Base-by-base conservation (phyloP, 1,140 invertebrate species). In the Drosophila tropicalis region DNA sequence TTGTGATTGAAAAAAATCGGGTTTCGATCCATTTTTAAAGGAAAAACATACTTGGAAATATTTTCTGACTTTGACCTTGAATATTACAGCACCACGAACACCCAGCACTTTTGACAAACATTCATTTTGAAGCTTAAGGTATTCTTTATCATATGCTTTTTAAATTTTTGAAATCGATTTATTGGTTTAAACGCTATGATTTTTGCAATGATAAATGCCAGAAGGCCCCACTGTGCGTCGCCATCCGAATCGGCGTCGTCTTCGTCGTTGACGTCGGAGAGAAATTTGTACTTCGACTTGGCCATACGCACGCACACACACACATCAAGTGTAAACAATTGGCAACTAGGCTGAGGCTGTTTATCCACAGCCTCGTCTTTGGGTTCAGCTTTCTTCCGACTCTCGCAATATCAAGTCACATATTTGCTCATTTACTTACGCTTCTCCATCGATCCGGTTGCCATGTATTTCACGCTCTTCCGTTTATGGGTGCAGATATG, bases 391-490 rank as follows among this genome's bases (percentile, higher is more conserved):
- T 89, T 89, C 84, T 74, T 87, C 67, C 69, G 76, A 77, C 70
- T 87, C 83, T 79, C 74, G 71, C 83, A 80, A 79, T 76, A 51
- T 39, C 70, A 62, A 71, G 70, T 65, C 67, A 74, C 41, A 77
- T 81, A 71, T 89, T 83, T 87, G 84, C 84, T 89, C 84, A 89
- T 89, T 89, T 89, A 89, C 84, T 89, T 71, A 72, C 75, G 64
- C 76, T 78, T 78, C 74, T 78, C 36, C 63, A 12, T 12, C 67
- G 74, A 86, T 86, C 83, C 83, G 83, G 76, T 86, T 87, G 83
- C 83, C 56, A 56, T 69, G 72, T 87, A 87, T 76, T 76, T 79
- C 66, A 74, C 68, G 76, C 62, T 78, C 61, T 55, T 64, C 72
- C 72, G 62, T 70, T 81, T 78, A 70, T 68, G 67, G 54, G 15